phyloP scores from a whole-genome alignment of 2,888 invertebrate species.

The Fabriciana adippe region DNA sequence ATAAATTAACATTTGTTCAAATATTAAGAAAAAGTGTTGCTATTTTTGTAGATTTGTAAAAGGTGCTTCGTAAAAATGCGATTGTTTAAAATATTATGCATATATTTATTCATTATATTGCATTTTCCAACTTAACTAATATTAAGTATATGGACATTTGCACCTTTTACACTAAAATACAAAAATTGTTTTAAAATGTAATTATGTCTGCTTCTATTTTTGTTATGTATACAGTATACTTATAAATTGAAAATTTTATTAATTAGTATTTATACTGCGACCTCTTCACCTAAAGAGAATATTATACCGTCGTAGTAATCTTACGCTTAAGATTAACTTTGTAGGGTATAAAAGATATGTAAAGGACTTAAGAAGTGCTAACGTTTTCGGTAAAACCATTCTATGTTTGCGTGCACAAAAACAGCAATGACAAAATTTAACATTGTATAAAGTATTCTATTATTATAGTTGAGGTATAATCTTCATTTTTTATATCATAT shows the following conservation, averaged over 20 bases:
- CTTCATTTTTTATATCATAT: neutral
- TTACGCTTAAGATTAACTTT: constrained; percentile 72
- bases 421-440: no score
- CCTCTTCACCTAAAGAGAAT: constrained; percentile 45
- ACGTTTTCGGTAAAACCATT: constrained; percentile 5
- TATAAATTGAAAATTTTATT: constrained; percentile 17
- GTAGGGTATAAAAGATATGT: constrained; percentile 54
- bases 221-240: neutral
- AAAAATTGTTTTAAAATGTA: constrained; percentile 5
- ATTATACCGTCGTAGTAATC: constrained; percentile 71
- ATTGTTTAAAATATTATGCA: neutral
- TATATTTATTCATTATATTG: neutral
- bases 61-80: neutral
- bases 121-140: constrained; percentile 17
- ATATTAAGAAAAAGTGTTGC: constrained; percentile 20
- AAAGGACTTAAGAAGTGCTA: neutral
- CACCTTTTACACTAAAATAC: no score
- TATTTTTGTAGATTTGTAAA: constrained; percentile 11
- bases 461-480: constrained; percentile 3
- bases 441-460: constrained; percentile 2
- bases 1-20: constrained; percentile 41
- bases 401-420: neutral
- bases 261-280: constrained; percentile 41
- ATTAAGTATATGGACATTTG: no score
- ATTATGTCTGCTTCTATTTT: neutral